Evolutionary conservation across 2,888 invertebrate species (phyloP).

Genomic region (Hoplodrina blanda): DNA sequence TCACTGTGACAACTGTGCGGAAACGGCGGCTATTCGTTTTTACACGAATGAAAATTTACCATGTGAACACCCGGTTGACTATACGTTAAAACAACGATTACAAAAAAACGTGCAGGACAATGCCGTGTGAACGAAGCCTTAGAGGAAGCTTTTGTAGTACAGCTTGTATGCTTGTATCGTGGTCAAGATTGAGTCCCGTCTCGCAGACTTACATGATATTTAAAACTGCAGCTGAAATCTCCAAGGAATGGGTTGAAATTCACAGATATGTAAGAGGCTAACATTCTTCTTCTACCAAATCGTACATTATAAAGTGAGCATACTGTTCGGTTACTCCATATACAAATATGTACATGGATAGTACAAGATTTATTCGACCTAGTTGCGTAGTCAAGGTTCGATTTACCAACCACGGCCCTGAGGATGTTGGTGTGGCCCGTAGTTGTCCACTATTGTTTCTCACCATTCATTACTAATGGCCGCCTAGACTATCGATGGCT

Average conservation of each 20-base stretch:
- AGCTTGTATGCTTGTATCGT: not conserved
- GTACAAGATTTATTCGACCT: slow-evolving; percentile 59
- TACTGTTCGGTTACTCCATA: slow-evolving; percentile 39
- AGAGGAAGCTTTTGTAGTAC: not conserved
- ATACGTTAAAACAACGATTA: too few species aligned
- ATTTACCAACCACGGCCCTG: slow-evolving; percentile 55
- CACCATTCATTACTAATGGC: slow-evolving; percentile 49
- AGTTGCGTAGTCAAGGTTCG: slow-evolving; percentile 61
- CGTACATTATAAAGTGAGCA: slow-evolving; percentile 35
- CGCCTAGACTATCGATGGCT: slow-evolving; percentile 21
- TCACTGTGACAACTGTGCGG: too few species aligned
- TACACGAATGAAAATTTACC: too few species aligned
- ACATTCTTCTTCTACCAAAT: not conserved
- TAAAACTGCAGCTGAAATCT: not conserved
- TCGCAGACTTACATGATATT: not conserved
- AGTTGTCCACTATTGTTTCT: slow-evolving; percentile 47
- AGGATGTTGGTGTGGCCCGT: slow-evolving; percentile 27
- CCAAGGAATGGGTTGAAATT: not conserved
- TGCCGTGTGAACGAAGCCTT: too few species aligned
- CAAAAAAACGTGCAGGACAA: too few species aligned
- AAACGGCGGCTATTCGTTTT: too few species aligned
- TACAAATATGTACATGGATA: slow-evolving; percentile 50
- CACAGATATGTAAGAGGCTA: not conserved
- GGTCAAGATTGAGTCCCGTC: not conserved
- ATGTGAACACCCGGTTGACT: too few species aligned